A percentile compares a stretch with the other conserved stretches of the same genome.
Evolutionary conservation across 2,888 invertebrate genomes (phyloP).

Genomic region (Xestobium rufovillosum): DNA sequence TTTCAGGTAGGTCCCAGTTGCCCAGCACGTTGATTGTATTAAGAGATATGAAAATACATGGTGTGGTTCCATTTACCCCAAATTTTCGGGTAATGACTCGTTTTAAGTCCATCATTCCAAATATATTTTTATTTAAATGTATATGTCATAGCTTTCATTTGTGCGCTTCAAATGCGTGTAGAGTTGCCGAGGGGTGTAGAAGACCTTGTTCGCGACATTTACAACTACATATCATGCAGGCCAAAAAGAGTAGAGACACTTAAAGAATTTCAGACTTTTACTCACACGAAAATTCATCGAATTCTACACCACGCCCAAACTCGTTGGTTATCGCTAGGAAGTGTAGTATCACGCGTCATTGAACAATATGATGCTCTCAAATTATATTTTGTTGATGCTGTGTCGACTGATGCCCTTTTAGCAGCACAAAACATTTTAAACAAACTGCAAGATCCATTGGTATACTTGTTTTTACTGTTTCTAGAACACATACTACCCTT

Average conservation of each 20-base stretch:
- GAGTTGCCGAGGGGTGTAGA: conserved; percentile 3
- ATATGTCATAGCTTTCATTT: conserved; percentile 1
- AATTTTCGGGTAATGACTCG: too few species aligned
- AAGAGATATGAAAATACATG: too few species aligned
- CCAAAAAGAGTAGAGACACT: conserved; percentile 26
- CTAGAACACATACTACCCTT: conserved; percentile 19
- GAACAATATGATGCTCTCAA: conserved; percentile 20
- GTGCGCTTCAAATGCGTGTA: conserved; percentile 1
- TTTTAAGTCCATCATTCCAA: too few species aligned
- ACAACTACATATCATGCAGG: conserved; percentile 25
- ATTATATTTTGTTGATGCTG: conserved; percentile 17
- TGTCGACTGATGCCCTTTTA: conserved; percentile 3
- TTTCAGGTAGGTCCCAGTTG: too few species aligned
- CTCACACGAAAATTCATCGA: conserved; percentile 25
- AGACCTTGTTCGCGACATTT: conserved; percentile 23
- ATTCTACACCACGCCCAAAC: conserved; percentile 24
- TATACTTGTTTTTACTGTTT: conserved; percentile 20
- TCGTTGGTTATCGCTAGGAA: conserved; percentile 20
- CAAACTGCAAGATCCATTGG: conserved; percentile 13
- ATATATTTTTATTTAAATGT: conserved; percentile 1
- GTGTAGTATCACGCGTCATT: conserved; percentile 17
- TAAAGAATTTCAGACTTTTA: conserved; percentile 26
- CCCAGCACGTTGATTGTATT: too few species aligned
- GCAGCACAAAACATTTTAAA: conserved; percentile 12
- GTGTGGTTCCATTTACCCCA: too few species aligned